A percentile compares a stretch with the other conserved stretches of the same genome.
Conservation (phyloP, 2,113 vertebrate genomes). For the Dipodomys stephensi region DNA sequence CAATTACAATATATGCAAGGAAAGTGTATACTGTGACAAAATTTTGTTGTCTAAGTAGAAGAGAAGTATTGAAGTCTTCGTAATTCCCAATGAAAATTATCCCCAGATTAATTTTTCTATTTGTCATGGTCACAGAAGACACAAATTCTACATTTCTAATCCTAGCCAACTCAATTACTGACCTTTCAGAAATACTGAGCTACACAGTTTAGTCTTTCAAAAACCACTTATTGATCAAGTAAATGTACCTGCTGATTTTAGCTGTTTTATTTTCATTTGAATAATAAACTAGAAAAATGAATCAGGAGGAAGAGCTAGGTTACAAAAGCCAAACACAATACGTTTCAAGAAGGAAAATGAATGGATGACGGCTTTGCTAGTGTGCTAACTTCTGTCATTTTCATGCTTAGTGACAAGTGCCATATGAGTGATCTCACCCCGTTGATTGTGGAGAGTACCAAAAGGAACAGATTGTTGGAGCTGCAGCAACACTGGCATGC, state of each 20-base stretch:
- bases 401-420: constrained; percentile 73
- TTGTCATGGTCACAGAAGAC: not conserved
- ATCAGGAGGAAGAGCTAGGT: not conserved
- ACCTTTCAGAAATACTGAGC: not conserved
- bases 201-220: not conserved
- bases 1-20: not conserved
- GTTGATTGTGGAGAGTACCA: constrained; percentile 54
- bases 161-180: not conserved
- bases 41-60: not conserved
- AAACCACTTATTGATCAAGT: not conserved
- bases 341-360: constrained; percentile 53
- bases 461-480: constrained; percentile 74
- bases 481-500: not conserved
- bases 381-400: constrained; percentile 72
- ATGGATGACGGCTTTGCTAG: constrained; percentile 52
- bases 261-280: not conserved
- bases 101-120: not conserved
- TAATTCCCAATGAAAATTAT: not conserved
- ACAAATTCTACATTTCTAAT: not conserved
- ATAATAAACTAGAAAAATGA: constrained; percentile 44
- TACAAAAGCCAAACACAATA: not conserved
- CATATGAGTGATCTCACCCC: constrained; percentile 71
- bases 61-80: not conserved
- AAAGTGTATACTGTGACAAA: not conserved
- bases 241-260: not conserved